Evolutionary conservation across 2,888 invertebrate species (phyloP).

Genomic region (Coecobrya sp.): DNA sequence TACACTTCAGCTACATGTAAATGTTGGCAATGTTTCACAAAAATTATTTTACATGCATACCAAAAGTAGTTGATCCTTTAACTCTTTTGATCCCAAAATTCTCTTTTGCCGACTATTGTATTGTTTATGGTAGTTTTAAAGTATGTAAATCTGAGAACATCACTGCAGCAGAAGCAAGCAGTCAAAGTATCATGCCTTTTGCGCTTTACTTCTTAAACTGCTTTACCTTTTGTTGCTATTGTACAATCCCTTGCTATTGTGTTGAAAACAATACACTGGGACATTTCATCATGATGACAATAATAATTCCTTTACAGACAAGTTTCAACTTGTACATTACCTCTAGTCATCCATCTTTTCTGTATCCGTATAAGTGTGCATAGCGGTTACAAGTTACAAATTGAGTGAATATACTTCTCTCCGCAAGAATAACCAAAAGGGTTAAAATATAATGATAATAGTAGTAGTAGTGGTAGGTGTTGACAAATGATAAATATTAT

Average conservation of each 20-base stretch:
- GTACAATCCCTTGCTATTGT: constrained; percentile 64
- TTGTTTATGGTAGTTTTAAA: background rate
- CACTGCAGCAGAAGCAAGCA: background rate
- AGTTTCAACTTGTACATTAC: constrained; percentile 52
- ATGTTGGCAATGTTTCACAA: constrained; percentile 59
- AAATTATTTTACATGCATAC: no score
- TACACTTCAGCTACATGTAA: background rate
- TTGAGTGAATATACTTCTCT: constrained; percentile 21
- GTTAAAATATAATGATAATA: background rate
- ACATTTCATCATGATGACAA: constrained; percentile 58
- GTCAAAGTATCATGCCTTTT: constrained; percentile 58
- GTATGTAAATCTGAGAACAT: background rate
- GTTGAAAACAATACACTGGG: constrained; percentile 56
- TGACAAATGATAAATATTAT: constrained; percentile 59
- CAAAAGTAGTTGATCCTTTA: constrained; percentile 30
- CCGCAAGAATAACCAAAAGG: constrained; percentile 36
- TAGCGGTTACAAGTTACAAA: background rate
- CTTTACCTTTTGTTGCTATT: constrained; percentile 30
- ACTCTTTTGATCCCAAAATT: constrained; percentile 41
- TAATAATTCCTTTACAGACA: constrained; percentile 65
- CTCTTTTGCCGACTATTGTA: background rate
- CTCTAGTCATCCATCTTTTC: background rate
- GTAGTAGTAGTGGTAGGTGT: constrained; percentile 43
- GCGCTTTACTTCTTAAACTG: background rate
- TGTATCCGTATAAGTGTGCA: background rate